These are phyloP conservation scores for Lepidurus arcticus DNA, from an alignment of 1,140 invertebrate genomes.

Conservation along the genomic window DNA sequence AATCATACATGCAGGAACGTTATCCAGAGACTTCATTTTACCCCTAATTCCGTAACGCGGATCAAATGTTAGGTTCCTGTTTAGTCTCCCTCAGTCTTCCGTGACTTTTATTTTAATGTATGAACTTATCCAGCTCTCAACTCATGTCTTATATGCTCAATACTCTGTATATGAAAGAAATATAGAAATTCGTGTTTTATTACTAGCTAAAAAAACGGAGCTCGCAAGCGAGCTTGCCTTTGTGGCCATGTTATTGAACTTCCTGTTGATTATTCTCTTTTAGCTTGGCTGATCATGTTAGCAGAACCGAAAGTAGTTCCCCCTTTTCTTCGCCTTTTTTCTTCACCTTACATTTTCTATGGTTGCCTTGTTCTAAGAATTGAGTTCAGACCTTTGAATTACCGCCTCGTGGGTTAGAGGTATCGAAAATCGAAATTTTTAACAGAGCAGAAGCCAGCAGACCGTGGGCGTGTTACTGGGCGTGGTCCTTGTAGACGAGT, in stretches of 20 bases:
- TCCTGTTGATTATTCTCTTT: slow-evolving; percentile 4
- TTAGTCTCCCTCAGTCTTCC: no score
- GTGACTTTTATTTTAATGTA: background rate
- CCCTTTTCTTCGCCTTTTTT: background rate
- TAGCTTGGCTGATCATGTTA: background rate
- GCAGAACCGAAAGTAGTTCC: background rate
- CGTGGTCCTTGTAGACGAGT: background rate
- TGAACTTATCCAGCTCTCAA: background rate
- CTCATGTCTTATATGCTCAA: background rate
- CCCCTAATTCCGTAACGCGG: background rate
- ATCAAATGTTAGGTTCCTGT: background rate
- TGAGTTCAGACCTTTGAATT: background rate
- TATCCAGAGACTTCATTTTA: background rate
- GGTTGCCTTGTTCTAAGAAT: background rate
- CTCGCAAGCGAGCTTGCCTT: background rate
- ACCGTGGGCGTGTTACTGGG: slow-evolving; percentile 3
- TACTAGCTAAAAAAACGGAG: background rate
- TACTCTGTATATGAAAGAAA: background rate
- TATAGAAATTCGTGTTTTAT: background rate
- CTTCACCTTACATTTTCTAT: background rate
- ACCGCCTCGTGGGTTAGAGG: background rate
- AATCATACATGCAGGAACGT: background rate
- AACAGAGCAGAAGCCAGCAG: slow-evolving; percentile 7
- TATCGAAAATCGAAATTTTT: background rate
- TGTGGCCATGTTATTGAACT: background rate